Evolutionary conservation across 2,888 invertebrate species (phyloP).

Genomic region (Orgyia antiqua): DNA sequence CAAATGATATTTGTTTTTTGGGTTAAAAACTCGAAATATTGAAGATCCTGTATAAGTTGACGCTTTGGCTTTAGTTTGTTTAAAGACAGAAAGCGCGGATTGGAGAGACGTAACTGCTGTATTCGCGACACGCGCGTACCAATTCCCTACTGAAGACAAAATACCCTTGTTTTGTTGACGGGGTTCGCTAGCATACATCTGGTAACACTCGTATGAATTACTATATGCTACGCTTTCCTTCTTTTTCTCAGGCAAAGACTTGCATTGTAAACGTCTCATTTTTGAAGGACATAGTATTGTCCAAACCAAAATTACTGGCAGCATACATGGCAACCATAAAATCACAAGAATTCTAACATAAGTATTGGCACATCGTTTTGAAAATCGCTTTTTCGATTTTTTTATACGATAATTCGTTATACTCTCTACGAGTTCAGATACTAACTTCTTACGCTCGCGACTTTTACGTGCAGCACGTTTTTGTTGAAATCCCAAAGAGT

Average conservation of each 20-base stretch:
- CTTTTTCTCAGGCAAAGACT: background rate
- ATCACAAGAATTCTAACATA: conserved; percentile 30
- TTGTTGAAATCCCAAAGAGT: background rate
- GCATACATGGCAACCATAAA: conserved; percentile 44
- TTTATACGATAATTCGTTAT: conserved; percentile 1
- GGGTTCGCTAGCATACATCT: conserved; percentile 4
- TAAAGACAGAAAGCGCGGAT: conserved; percentile 12
- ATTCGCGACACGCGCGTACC: conserved; percentile 11
- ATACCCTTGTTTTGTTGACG: conserved; percentile 6
- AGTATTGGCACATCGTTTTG: conserved; percentile 20
- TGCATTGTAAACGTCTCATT: conserved; percentile 11
- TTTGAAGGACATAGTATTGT: conserved; percentile 32
- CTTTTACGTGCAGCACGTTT: background rate
- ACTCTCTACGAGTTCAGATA: conserved; percentile 1
- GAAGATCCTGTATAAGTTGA: conserved; percentile 3
- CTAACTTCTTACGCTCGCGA: background rate
- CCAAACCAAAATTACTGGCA: conserved; percentile 32
- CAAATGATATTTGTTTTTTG: conserved; percentile 31
- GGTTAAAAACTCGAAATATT: conserved; percentile 10
- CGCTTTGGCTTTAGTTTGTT: conserved; percentile 7
- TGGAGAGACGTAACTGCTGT: conserved; percentile 7
- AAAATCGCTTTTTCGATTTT: background rate
- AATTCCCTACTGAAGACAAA: conserved; percentile 8
- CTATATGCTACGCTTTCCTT: conserved; percentile 2
- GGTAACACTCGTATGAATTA: conserved; percentile 6